Conservation (phyloP, 1,140 invertebrate species). For the Drosophila gunungcola region DNA sequence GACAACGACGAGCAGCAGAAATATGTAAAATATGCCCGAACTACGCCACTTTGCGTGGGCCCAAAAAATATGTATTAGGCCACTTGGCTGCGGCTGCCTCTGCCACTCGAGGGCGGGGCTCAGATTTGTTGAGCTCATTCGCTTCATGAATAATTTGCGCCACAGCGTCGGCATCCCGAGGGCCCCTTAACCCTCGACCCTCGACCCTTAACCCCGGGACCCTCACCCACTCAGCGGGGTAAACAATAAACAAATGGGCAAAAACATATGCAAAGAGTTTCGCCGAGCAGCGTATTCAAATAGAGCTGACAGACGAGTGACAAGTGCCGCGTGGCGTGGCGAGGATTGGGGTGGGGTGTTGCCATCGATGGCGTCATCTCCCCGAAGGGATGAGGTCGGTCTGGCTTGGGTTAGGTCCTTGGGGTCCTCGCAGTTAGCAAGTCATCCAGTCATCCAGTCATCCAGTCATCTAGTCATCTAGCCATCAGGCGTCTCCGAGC, state of each 20-base stretch:
- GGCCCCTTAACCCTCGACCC: not conserved
- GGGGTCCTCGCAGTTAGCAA: slow-evolving; percentile 54
- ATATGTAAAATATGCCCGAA: slow-evolving; percentile 73
- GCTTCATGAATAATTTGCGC: slow-evolving; percentile 80
- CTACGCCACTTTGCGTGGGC: slow-evolving; percentile 57
- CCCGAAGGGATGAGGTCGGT: not conserved
- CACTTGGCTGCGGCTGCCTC: slow-evolving; percentile 59
- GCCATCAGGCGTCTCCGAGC: slow-evolving; percentile 67
- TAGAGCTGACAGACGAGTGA: slow-evolving; percentile 69
- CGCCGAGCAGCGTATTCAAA: slow-evolving; percentile 57
- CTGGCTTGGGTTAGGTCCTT: slow-evolving; percentile 6
- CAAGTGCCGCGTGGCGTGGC: slow-evolving; percentile 30
- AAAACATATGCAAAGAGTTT: slow-evolving; percentile 75
- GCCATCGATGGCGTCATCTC: slow-evolving; percentile 71
- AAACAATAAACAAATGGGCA: slow-evolving; percentile 80
- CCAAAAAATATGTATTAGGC: slow-evolving; percentile 79
- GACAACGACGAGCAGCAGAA: slow-evolving; percentile 49
- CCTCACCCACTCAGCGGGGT: slow-evolving; percentile 2
- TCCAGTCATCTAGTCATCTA: slow-evolving; percentile 73
- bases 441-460: slow-evolving; percentile 72
- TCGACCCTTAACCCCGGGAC: slow-evolving; percentile 1
- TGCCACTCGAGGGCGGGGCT: slow-evolving; percentile 34
- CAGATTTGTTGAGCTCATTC: slow-evolving; percentile 81
- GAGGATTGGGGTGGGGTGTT: slow-evolving; percentile 11
- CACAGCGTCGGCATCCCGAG: slow-evolving; percentile 66